Evolutionary conservation across 2,797 vertebrate species (phyloP).

Genomic region (Chaunax sp.): DNA sequence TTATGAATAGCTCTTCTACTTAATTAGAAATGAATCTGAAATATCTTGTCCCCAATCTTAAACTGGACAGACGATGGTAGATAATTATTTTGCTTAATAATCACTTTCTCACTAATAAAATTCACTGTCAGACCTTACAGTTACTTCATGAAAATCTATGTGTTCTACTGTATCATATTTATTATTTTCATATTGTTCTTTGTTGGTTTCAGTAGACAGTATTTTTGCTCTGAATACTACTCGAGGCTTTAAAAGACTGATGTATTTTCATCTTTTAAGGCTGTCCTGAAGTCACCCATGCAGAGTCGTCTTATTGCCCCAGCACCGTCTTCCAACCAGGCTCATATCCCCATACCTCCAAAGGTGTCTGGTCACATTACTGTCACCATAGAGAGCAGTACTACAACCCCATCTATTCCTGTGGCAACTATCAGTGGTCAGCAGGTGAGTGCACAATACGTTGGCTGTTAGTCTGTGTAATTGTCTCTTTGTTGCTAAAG

Average conservation of each 20-base stretch:
- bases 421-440: conserved; percentile 99
- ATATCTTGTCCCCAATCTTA: no score
- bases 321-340: conserved; percentile 91
- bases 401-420: conserved; percentile 93
- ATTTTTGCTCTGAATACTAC: neutral
- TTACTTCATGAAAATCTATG: neutral
- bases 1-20: neutral
- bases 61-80: no score
- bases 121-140: neutral
- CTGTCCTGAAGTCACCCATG: conserved; percentile 92
- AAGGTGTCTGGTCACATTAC: conserved; percentile 96
- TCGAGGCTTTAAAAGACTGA: neutral
- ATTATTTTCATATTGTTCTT: neutral
- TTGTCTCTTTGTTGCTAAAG: conserved; percentile 23
- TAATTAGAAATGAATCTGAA: no score
- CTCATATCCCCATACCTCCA: conserved; percentile 87
- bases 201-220: neutral
- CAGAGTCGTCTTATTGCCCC: conserved; percentile 97
- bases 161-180: neutral
- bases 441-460: conserved; percentile 84
- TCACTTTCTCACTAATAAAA: no score
- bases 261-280: conserved; percentile 72
- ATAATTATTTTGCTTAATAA: no score
- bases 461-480: neutral
- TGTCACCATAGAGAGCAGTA: conserved; percentile 93